A percentile compares a stretch with the other conserved stretches of the same genome.
These are phyloP conservation scores for Anneissia japonica DNA, from an alignment of 35 echinoderm and acorn worm species.

Conservation along the genomic window DNA sequence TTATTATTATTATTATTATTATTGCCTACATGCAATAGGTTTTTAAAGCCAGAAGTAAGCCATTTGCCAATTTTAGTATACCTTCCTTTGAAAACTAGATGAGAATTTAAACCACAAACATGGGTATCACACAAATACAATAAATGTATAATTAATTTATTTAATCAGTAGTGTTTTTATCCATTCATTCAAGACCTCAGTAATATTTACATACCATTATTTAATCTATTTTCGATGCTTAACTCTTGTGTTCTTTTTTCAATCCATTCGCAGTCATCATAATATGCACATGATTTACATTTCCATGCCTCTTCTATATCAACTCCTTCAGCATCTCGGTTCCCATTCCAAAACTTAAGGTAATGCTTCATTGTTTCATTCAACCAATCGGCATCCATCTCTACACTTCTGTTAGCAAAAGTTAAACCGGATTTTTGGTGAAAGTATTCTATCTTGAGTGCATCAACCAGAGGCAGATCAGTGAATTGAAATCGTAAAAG, in stretches of 20 bases:
- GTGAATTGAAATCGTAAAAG: constrained; percentile 48
- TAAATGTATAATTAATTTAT: too few relatives aligned
- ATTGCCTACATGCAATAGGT: too few relatives aligned
- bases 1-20: too few relatives aligned
- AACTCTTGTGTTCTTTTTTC: constrained; percentile 48
- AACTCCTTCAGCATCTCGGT: constrained; percentile 49
- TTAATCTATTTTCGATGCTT: constrained; percentile 36
- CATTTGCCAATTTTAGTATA: too few relatives aligned
- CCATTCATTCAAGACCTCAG: background rate
- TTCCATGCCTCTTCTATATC: constrained; percentile 81
- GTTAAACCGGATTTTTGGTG: constrained; percentile 36
- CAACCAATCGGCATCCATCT: constrained; percentile 57
- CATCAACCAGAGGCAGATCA: constrained; percentile 39
- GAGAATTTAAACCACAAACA: too few relatives aligned
- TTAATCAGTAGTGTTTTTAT: too few relatives aligned
- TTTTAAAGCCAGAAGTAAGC: too few relatives aligned
- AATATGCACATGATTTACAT: constrained; percentile 50
- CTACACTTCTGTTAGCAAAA: constrained; percentile 36
- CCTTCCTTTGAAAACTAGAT: too few relatives aligned
- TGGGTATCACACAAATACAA: too few relatives aligned
- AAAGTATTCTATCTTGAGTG: constrained; percentile 49
- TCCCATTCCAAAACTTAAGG: constrained; percentile 57
- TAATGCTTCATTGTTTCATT: constrained; percentile 28
- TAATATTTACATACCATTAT: background rate
- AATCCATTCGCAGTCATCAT: constrained; percentile 57